Evolutionary conservation across 2,888 invertebrate genomes (phyloP).

Genomic region (Troides helena): DNA sequence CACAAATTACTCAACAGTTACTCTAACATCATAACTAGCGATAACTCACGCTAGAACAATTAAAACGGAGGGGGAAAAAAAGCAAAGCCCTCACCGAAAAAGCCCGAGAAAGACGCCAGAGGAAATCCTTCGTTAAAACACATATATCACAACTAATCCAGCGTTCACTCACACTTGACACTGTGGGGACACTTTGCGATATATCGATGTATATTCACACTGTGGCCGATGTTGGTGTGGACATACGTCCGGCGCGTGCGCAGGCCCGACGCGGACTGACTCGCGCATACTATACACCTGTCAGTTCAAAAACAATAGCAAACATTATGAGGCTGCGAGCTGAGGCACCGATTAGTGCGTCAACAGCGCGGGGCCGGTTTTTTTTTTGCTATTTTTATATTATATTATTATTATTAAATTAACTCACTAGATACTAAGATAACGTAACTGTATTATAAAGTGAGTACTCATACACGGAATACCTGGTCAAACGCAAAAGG

Average conservation of each 20-base stretch:
- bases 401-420: slow-evolving; percentile 9
- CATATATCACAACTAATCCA: slow-evolving; percentile 24
- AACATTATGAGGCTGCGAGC: slow-evolving; percentile 48
- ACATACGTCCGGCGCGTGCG: slow-evolving; percentile 56
- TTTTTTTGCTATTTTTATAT: slow-evolving; percentile 16
- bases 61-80: slow-evolving; percentile 27
- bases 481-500: too few relatives aligned
- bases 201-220: slow-evolving; percentile 31
- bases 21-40: slow-evolving; percentile 1
- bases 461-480: too few relatives aligned
- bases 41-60: slow-evolving; percentile 30
- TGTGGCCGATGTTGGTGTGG: background rate
- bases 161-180: slow-evolving; percentile 31
- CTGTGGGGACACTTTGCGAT: slow-evolving; percentile 34
- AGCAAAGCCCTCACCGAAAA: slow-evolving; percentile 55
- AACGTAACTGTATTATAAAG: too few relatives aligned
- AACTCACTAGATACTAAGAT: too few relatives aligned
- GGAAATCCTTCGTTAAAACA: slow-evolving; percentile 26
- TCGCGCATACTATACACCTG: slow-evolving; percentile 60
- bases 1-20: slow-evolving; percentile 17
- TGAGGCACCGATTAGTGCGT: slow-evolving; percentile 19
- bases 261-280: slow-evolving; percentile 62
- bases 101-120: slow-evolving; percentile 31
- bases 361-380: slow-evolving; percentile 25
- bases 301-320: slow-evolving; percentile 70